A percentile compares a stretch with the other conserved stretches of the same genome.
phyloP scores from a whole-genome alignment of 2,113 vertebrate species.

The Mugil cephalus region DNA sequence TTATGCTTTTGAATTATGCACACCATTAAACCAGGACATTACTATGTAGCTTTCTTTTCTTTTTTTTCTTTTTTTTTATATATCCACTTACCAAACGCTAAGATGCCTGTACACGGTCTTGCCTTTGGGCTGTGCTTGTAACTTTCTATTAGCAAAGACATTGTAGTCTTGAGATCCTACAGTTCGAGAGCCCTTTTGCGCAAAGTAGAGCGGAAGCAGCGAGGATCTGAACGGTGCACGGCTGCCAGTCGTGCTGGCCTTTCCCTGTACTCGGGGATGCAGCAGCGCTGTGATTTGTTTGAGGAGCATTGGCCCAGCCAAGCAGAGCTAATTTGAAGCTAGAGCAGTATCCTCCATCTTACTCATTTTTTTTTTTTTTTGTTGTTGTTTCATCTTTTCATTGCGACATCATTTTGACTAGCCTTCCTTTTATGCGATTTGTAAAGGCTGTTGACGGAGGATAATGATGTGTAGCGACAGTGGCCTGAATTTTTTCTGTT shows the following conservation, averaged over 20 bases:
- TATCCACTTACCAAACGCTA: conserved; percentile 40
- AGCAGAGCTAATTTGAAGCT: conserved; percentile 71
- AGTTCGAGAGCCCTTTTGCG: conserved; percentile 46
- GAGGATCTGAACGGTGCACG: conserved; percentile 47
- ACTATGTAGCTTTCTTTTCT: conserved; percentile 19
- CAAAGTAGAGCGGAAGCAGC: conserved; percentile 53
- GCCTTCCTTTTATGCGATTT: conserved; percentile 70
- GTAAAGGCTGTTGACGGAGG: conserved; percentile 66
- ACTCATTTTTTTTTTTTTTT: conserved; percentile 32
- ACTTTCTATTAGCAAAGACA: conserved; percentile 39
- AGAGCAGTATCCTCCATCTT: conserved; percentile 60
- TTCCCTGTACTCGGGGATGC: conserved; percentile 38
- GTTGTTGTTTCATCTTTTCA: conserved; percentile 20
- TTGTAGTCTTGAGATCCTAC: conserved; percentile 42
- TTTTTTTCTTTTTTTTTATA: conserved; percentile 39
- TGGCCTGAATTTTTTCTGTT: conserved; percentile 71
- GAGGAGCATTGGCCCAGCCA: conserved; percentile 58
- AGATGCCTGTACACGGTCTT: conserved; percentile 31
- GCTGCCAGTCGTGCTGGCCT: conserved; percentile 35
- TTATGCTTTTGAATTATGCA: conserved; percentile 41
- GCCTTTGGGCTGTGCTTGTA: conserved; percentile 54
- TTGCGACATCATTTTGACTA: conserved; percentile 60
- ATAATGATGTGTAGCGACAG: conserved; percentile 80
- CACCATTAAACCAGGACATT: conserved; percentile 40
- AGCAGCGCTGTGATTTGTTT: conserved; percentile 60